These are phyloP conservation scores for Leptopilina myrica DNA, from an alignment of 2,888 invertebrate species.

Conservation along the genomic window DNA sequence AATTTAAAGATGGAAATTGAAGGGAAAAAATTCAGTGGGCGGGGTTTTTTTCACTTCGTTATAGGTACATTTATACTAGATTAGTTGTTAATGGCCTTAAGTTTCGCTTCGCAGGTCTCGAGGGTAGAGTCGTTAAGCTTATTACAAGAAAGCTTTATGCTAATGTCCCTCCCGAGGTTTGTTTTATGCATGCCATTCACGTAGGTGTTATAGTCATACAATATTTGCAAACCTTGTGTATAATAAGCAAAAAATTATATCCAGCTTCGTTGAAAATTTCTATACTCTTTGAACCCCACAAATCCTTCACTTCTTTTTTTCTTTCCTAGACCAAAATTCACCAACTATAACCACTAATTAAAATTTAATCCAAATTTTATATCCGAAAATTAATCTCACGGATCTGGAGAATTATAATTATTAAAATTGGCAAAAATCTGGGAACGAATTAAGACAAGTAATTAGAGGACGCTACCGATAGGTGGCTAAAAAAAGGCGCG, in stretches of 20 bases:
- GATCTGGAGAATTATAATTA: no score
- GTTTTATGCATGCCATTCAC: slow-evolving; percentile 53
- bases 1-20: not conserved
- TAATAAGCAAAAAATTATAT: slow-evolving; percentile 28
- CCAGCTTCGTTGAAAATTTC: slow-evolving; percentile 32
- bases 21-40: not conserved
- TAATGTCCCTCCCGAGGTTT: slow-evolving; percentile 50
- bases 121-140: slow-evolving; percentile 54
- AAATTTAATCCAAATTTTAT: no score
- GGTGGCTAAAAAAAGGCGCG: no score
- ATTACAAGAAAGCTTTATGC: slow-evolving; percentile 53
- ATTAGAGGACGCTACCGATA: no score
- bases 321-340: no score
- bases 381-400: no score
- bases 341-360: no score
- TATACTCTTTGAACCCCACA: not conserved
- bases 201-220: slow-evolving; percentile 51
- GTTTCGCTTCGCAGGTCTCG: not conserved
- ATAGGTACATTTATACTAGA: slow-evolving; percentile 18
- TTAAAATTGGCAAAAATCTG: no score
- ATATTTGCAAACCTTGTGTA: slow-evolving; percentile 49
- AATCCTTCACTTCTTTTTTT: no score
- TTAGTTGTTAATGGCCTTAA: slow-evolving; percentile 50
- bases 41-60: slow-evolving; percentile 45
- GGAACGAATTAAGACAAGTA: no score